These are phyloP conservation scores for Dryas iulia DNA, from an alignment of 1,140 invertebrate genomes.

Conservation along the genomic window DNA sequence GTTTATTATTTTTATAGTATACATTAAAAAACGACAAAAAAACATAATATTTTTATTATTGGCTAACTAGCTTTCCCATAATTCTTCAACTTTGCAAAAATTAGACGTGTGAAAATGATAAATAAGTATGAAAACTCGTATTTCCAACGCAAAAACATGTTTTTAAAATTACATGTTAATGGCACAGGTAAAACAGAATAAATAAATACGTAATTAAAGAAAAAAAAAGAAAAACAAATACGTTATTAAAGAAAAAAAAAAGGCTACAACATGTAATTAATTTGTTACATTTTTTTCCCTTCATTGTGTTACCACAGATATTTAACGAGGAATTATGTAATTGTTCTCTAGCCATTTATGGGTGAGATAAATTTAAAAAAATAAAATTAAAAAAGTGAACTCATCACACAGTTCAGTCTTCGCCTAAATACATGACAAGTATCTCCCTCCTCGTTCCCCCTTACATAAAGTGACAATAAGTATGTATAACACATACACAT, in stretches of 20 bases:
- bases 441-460: slow-evolving; percentile 68
- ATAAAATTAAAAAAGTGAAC: slow-evolving; percentile 77
- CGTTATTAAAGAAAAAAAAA: neutral
- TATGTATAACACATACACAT: slow-evolving; percentile 55
- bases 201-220: neutral
- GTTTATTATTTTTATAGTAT: neutral
- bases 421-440: slow-evolving; percentile 79
- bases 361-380: slow-evolving; percentile 48
- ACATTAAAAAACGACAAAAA: neutral
- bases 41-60: neutral
- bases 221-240: neutral
- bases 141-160: neutral
- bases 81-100: neutral
- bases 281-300: neutral
- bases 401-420: slow-evolving; percentile 64
- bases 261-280: neutral
- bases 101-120: neutral
- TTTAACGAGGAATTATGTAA: neutral
- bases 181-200: neutral
- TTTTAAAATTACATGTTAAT: neutral
- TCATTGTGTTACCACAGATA: slow-evolving; percentile 22
- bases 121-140: neutral
- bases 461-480: slow-evolving; percentile 76
- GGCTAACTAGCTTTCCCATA: too few species aligned
- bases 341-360: neutral